phyloP scores from a whole-genome alignment of 2,113 vertebrate genomes.

The Tringa solitaria region DNA sequence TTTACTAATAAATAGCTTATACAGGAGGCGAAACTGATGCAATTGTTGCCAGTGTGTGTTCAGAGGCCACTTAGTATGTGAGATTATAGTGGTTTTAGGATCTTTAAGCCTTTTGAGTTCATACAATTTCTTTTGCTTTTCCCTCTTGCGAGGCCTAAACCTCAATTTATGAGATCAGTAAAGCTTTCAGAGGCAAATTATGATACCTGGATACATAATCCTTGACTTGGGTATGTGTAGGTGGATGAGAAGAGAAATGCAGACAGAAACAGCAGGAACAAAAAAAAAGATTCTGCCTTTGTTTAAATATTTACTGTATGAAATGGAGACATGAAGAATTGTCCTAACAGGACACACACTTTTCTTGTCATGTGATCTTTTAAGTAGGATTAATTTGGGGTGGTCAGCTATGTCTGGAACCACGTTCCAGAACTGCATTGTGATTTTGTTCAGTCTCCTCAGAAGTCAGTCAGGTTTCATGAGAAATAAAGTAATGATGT shows the following conservation, averaged over 20 bases:
- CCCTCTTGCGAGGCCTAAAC: neutral
- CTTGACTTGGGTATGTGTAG: neutral
- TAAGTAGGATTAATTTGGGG: neutral
- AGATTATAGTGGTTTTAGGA: neutral
- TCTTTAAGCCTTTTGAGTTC: neutral
- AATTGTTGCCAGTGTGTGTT: neutral
- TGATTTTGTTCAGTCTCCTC: neutral
- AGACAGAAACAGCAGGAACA: neutral
- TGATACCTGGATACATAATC: too few relatives aligned
- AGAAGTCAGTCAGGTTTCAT: neutral
- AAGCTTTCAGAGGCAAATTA: neutral
- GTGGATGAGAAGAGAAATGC: neutral
- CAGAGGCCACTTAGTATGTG: neutral
- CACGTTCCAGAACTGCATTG: neutral
- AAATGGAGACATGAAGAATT: neutral
- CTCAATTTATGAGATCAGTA: neutral
- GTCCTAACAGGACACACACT: neutral
- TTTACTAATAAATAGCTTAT: neutral
- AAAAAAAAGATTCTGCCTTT: neutral
- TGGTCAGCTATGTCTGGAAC: neutral
- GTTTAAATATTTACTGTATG: neutral
- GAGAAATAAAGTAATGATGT: neutral
- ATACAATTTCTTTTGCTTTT: neutral
- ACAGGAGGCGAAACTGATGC: neutral
- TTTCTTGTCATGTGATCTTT: neutral